Conservation (phyloP, 1,140 invertebrate genomes). For the Belonocnema kinseyi region DNA sequence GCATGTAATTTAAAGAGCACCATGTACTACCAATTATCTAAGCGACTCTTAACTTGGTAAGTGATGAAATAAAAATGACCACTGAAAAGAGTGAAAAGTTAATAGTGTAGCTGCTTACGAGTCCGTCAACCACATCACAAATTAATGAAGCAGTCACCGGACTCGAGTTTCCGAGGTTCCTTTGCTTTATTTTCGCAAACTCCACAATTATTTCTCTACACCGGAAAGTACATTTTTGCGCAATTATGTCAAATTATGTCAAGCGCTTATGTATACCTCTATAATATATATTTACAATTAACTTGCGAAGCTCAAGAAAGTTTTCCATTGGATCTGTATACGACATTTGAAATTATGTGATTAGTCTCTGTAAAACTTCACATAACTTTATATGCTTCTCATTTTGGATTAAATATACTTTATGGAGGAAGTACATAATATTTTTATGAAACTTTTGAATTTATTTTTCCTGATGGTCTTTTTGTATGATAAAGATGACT, state of each 20-base stretch:
- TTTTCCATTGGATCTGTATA: not conserved
- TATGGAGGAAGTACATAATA: not conserved
- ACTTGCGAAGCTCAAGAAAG: not conserved
- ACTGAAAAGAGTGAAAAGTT: slow-evolving; percentile 11
- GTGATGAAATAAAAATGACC: not conserved
- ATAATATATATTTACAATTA: not conserved
- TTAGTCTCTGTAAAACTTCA: not conserved
- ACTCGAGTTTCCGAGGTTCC: not conserved
- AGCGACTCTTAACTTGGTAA: slow-evolving; percentile 1
- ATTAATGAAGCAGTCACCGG: slow-evolving; percentile 27
- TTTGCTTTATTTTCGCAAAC: not conserved
- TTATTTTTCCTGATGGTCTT: no score
- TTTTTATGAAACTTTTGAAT: not conserved
- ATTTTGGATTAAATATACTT: not conserved
- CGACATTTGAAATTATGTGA: not conserved
- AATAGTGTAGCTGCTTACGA: slow-evolving; percentile 11
- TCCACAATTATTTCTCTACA: not conserved
- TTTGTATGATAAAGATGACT: not conserved
- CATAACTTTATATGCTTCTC: not conserved
- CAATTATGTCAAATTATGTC: slow-evolving; percentile 26
- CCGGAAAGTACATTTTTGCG: not conserved
- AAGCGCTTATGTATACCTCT: not conserved
- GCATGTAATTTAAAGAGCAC: not conserved
- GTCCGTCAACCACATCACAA: slow-evolving; percentile 27
- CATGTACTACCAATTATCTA: not conserved